Evolutionary conservation across 2,797 vertebrate genomes (phyloP), one percentile per base, ranked within the genome.

Genomic region (Channallabes apus): DNA sequence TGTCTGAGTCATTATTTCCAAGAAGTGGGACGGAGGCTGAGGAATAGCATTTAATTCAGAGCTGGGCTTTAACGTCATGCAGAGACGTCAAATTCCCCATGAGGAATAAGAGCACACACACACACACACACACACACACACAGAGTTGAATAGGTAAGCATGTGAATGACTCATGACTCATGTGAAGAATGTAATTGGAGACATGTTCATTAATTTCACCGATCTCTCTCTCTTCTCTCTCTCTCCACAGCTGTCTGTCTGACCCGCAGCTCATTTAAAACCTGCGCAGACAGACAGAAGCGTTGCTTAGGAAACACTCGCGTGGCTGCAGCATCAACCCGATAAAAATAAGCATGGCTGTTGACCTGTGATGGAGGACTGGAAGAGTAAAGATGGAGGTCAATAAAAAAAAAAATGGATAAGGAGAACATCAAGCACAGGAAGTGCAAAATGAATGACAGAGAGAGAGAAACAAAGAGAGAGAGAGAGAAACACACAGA

Each of bases 261-360:
- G 9, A 24, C 38, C 6, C 14, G 4, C 38, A 41, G 35, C 83
- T 87, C 77, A 86, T 87, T 87, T 89, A 80, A 82, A 86, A 15
- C 67, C 65, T 88, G 88, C 78, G 82, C 86, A 91, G 46, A n/a
- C 82, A 73, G 61, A 24, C 77, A 86, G 83, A 12, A 32, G 72
- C 18, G 86, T 89, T 89, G 88, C 88, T 87, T 76, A 83, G 86
- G 67, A 87, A 87, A 86, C 32, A 71, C 24, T 6, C 51, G n/a
- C 61, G 51, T 38, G 20, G 51, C 72, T 75, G 7, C 46, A 75
- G 51, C 54, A 75, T 75, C 72, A 8, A 56, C 46, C 51, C 17
- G 3, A 75, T 75, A 32, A 75, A 75, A 54, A 75, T 72, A 27
- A 75, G 46, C 51, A 9, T 75, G n/a, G 46, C 20, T 75, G n/a